A percentile compares a stretch with the other conserved stretches of the same genome.
Conservation (phyloP, 2,113 vertebrate genomes). For the Otocyon megalotis region DNA sequence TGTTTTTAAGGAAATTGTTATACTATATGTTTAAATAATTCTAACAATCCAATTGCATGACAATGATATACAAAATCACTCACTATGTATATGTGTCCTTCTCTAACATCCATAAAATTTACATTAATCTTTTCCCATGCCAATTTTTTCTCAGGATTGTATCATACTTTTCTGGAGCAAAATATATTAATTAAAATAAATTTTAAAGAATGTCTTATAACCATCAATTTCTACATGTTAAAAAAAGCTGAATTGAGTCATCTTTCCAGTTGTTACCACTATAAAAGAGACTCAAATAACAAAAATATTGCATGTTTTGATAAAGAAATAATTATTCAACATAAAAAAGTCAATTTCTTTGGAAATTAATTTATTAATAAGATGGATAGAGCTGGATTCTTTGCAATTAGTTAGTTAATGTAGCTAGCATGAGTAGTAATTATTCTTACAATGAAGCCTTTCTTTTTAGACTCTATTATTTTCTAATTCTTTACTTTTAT, state of each 20-base stretch:
- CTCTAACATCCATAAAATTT: not conserved
- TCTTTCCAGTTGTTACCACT: not conserved
- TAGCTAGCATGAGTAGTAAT: not conserved
- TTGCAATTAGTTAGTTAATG: not conserved
- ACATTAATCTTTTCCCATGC: not conserved
- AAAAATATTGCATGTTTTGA: not conserved
- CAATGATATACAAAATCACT: not conserved
- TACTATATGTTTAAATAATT: not conserved
- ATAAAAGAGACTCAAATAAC: not conserved
- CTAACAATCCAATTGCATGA: not conserved
- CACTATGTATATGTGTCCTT: not conserved
- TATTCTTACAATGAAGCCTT: not conserved
- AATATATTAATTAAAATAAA: not conserved
- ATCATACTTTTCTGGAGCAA: not conserved
- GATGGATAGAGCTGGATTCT: not conserved
- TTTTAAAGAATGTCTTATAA: not conserved
- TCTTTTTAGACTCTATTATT: not conserved
- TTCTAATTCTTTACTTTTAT: not conserved
- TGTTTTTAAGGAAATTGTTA: not conserved
- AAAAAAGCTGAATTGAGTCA: not conserved
- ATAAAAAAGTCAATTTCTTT: not conserved
- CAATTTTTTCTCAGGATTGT: not conserved
- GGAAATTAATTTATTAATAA: not conserved
- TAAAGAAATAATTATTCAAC: slow-evolving; percentile 9
- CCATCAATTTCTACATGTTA: not conserved